These are phyloP conservation scores for Strigamia maritima DNA, from an alignment of 2,888 invertebrate species.

Conservation along the genomic window DNA sequence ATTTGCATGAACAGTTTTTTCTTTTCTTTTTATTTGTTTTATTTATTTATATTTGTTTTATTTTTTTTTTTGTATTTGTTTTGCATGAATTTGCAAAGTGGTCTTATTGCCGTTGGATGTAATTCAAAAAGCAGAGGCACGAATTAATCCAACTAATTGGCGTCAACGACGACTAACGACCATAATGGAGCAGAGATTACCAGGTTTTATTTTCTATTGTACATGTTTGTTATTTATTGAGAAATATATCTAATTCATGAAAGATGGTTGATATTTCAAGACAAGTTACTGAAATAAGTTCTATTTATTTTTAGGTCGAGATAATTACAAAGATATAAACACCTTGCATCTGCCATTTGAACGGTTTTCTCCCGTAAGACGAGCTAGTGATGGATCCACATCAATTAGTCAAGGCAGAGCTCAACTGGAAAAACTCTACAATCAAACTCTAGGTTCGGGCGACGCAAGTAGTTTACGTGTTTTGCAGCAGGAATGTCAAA, in stretches of 20 bases:
- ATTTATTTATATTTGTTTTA: constrained; percentile 52
- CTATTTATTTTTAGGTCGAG: constrained; percentile 53
- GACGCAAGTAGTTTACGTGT: constrained; percentile 54
- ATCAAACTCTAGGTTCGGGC: constrained; percentile 60
- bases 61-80: constrained; percentile 50
- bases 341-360: constrained; percentile 60
- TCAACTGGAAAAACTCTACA: constrained; percentile 55
- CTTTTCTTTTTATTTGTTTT: background rate
- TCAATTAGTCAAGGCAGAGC: constrained; percentile 48
- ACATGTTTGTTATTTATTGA: background rate
- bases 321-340: constrained; percentile 61
- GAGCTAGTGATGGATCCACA: constrained; percentile 75
- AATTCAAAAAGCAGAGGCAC: constrained; percentile 41
- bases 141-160: constrained; percentile 41
- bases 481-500: constrained; percentile 75
- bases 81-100: constrained; percentile 33
- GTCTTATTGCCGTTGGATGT: constrained; percentile 40
- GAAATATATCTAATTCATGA: no score
- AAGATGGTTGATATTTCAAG: no score
- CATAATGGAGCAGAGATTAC: constrained; percentile 40
- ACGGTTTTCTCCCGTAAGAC: constrained; percentile 83
- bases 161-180: constrained; percentile 39
- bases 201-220: constrained; percentile 28
- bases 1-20: no score
- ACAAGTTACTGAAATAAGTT: background rate